phyloP scores from a whole-genome alignment of 2,797 vertebrate genomes.

The Thamnophis elegans region DNA sequence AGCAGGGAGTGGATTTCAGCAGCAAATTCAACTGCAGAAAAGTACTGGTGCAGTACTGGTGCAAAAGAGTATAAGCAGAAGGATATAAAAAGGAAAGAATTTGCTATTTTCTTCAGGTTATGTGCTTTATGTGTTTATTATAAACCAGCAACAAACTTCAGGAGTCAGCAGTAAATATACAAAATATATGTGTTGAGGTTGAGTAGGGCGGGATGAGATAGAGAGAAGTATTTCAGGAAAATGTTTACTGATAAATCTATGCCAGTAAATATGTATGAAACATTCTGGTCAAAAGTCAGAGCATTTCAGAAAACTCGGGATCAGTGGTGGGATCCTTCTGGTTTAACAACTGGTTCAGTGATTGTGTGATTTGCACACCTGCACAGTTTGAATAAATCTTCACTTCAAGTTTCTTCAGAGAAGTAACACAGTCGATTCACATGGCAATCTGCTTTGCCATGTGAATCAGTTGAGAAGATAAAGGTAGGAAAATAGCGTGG shows the following conservation, averaged over 20 bases:
- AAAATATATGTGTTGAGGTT: background rate
- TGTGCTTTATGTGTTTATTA: background rate
- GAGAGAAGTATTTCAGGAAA: background rate
- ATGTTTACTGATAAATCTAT: background rate
- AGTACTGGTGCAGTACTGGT: background rate
- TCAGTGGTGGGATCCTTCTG: too few relatives aligned
- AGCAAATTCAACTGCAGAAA: background rate
- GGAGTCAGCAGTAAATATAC: background rate
- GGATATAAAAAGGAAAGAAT: background rate
- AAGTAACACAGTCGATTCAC: too few relatives aligned
- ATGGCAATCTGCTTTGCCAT: too few relatives aligned
- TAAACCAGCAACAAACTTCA: background rate
- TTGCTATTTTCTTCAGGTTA: background rate
- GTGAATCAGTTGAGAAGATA: too few relatives aligned
- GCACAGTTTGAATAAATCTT: too few relatives aligned
- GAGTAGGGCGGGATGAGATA: background rate
- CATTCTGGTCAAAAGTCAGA: background rate
- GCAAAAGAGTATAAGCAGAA: background rate
- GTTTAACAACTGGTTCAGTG: too few relatives aligned
- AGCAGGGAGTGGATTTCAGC: background rate
- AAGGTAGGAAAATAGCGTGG: too few relatives aligned
- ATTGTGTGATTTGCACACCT: too few relatives aligned
- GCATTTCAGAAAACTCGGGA: background rate
- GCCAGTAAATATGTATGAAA: background rate
- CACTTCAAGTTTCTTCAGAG: too few relatives aligned